Base-by-base conservation (phyloP, 2,797 vertebrate species). In the Tokudaia tokunoshimensis region DNA sequence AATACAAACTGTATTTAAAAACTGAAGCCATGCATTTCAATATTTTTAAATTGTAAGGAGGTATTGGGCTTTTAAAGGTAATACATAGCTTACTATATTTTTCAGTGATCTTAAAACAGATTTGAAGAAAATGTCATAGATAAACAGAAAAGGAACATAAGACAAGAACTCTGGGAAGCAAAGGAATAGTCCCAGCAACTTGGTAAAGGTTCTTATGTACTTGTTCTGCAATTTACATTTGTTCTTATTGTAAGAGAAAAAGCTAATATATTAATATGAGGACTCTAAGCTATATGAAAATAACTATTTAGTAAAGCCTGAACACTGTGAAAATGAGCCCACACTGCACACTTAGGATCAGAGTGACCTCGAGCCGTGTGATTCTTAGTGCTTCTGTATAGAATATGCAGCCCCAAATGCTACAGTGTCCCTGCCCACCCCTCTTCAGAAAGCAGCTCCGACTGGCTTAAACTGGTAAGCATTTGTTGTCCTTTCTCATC, bases 111-210 rank as follows among this genome's bases (percentile, higher is more conserved):
- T 94, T 82, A 81, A 84, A 94, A 88, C 44, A 57, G 50, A 59
- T 65, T 94, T 88, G 89, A 86, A 96, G 80, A 93, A 24, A 81
- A n/a, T 81, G n/a, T 90, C 74, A 31, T 47, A 88, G 0, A 76
- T n/a, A 47, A 55, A 92, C 24, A 12, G 10, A 11, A 61, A 81
- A 37, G 41, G 63, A 67, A 95, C 70, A 47, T 67, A 79, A 84
- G 31, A 78, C 61, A 76, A 93, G 74, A 89, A 89, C 74, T 97
- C 97, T 10, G 55, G 91, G 94, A 92, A 97, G 96, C 2, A 0
- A 96, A 97, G 86, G 82, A 97, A 96, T 97, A 98, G 61, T 96
- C 19, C 90, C 79, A 98, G 98, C 98, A 99, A 98, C 98, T 98
- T 98, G 85, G 57, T 95, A 97, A 92, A 95, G 95, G 57, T 92